Conservation (phyloP, 1,140 invertebrate genomes). For the Dysdera silvatica region DNA sequence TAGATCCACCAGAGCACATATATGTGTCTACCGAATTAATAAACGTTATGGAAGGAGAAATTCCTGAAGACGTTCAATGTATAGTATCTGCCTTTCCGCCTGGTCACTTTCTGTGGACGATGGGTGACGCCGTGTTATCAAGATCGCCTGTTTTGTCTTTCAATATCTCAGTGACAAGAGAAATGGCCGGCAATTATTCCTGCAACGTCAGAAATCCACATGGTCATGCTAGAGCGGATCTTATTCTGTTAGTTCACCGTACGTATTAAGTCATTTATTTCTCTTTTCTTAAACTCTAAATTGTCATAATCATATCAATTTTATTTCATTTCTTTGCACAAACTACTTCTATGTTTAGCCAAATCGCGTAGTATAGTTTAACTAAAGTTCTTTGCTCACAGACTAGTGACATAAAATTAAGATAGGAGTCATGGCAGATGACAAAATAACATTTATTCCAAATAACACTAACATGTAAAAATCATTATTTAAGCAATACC, state of each 20-base stretch:
- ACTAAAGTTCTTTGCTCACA: too few species aligned
- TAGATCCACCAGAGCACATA: constrained; percentile 79
- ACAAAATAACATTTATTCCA: too few species aligned
- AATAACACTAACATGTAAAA: too few species aligned
- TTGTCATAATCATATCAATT: too few species aligned
- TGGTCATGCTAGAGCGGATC: constrained; percentile 55
- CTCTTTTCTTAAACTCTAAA: too few species aligned
- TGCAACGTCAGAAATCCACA: constrained; percentile 70
- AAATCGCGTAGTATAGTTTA: too few species aligned
- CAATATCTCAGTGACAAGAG: constrained; percentile 51
- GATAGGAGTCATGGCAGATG: too few species aligned
- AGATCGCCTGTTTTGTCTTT: constrained; percentile 40
- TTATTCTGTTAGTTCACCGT: constrained; percentile 69
- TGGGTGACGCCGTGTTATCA: constrained; percentile 16
- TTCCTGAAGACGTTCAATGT: constrained; percentile 63
- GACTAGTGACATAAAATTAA: too few species aligned
- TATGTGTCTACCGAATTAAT: constrained; percentile 61
- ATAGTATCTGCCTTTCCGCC: constrained; percentile 62
- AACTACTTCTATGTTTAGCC: too few species aligned
- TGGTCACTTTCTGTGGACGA: constrained; percentile 32
- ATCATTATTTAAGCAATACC: too few species aligned
- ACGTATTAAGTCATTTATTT: too few species aligned
- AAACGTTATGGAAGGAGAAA: constrained; percentile 65
- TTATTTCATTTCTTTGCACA: too few species aligned
- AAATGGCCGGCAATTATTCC: constrained; percentile 59